Evolutionary conservation across 1,140 invertebrate genomes (phyloP).

Genomic region (Thaumatotibia leucotreta): DNA sequence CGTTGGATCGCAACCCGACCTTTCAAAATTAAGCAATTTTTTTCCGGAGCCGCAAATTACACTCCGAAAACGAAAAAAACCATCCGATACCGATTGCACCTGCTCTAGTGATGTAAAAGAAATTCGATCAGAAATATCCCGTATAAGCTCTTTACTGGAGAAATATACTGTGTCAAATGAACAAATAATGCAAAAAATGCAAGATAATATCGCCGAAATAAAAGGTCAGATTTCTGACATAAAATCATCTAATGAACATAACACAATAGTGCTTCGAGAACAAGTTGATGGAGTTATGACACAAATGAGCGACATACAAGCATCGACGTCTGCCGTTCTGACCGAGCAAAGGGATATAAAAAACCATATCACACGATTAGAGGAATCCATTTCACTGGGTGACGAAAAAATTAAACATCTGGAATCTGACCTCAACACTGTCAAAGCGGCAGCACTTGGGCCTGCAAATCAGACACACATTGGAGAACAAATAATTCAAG

Average conservation of each 20-base stretch:
- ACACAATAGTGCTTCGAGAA: slow-evolving; percentile 6
- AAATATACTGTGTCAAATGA: slow-evolving; percentile 20
- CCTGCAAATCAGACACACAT: background rate
- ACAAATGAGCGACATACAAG: slow-evolving; percentile 11
- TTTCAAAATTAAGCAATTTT: slow-evolving; percentile 18
- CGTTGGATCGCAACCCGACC: slow-evolving; percentile 24
- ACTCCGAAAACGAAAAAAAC: slow-evolving; percentile 18
- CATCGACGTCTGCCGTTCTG: slow-evolving; percentile 6
- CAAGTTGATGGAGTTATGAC: slow-evolving; percentile 14
- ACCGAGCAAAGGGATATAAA: slow-evolving; percentile 16
- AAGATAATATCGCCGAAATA: slow-evolving; percentile 18
- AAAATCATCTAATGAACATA: slow-evolving; percentile 16
- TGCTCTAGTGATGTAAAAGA: slow-evolving; percentile 15
- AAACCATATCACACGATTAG: slow-evolving; percentile 11
- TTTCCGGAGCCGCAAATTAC: slow-evolving; percentile 17
- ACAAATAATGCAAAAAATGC: slow-evolving; percentile 17
- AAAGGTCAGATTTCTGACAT: slow-evolving; percentile 17
- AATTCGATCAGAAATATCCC: slow-evolving; percentile 21
- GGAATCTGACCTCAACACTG: slow-evolving; percentile 14
- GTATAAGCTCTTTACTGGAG: slow-evolving; percentile 20
- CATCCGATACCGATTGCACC: slow-evolving; percentile 12
- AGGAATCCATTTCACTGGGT: slow-evolving; percentile 14
- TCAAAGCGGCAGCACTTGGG: background rate
- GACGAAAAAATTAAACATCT: slow-evolving; percentile 18
- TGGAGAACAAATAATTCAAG: slow-evolving; percentile 18